These are phyloP conservation scores for Heliothis virescens DNA, from an alignment of 1,140 invertebrate genomes.

Conservation along the genomic window DNA sequence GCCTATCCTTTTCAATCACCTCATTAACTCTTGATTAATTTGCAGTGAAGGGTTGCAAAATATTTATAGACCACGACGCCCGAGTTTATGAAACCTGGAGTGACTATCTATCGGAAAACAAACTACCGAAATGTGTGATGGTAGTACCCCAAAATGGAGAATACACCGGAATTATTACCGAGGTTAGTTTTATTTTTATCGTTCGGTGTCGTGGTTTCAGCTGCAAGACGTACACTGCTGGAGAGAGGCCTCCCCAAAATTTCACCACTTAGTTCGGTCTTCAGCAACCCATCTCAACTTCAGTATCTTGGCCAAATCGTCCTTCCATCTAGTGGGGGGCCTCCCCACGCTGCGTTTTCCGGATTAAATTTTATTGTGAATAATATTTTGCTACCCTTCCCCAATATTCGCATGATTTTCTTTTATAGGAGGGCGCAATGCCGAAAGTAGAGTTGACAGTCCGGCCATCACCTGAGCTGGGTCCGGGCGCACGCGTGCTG, in stretches of 20 bases:
- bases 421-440: not conserved
- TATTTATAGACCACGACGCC: constrained; percentile 71
- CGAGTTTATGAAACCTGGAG: constrained; percentile 71
- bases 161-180: constrained; percentile 33
- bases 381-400: too few relatives aligned
- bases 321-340: too few relatives aligned
- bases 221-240: too few relatives aligned
- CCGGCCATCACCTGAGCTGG: not conserved
- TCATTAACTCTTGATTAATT: not conserved
- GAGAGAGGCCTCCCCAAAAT: too few relatives aligned
- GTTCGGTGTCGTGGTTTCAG: too few relatives aligned
- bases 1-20: too few relatives aligned
- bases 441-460: not conserved
- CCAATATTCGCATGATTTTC: not conserved
- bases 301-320: too few relatives aligned
- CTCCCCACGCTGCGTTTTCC: too few relatives aligned
- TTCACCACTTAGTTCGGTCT: too few relatives aligned
- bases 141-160: constrained; percentile 70
- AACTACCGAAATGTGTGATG: constrained; percentile 68
- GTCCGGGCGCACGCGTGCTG: not conserved
- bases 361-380: too few relatives aligned
- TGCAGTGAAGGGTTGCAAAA: constrained; percentile 61
- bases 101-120: constrained; percentile 71
- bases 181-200: too few relatives aligned
- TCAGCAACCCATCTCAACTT: too few relatives aligned